A percentile compares a stretch with the other conserved stretches of the same genome.
Evolutionary conservation across 1,140 invertebrate species (phyloP).

Genomic region (Lordiphosa stackelbergi): DNA sequence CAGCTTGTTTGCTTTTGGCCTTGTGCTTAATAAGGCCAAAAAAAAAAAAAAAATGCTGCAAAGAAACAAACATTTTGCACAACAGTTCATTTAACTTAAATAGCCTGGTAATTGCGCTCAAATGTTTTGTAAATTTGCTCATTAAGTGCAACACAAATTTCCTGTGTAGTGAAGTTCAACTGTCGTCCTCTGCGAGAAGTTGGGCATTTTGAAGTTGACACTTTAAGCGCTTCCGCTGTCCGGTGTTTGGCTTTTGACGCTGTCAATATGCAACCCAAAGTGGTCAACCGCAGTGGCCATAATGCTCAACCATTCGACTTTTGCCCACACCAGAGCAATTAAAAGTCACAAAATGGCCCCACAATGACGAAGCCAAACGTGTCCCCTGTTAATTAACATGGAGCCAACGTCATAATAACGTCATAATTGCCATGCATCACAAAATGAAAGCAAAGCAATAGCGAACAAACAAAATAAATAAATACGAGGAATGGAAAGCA

Average conservation of each 20-base stretch:
- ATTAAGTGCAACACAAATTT: slow-evolving; percentile 37
- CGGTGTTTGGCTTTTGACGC: slow-evolving; percentile 7
- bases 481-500: not conserved
- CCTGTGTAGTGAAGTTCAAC: slow-evolving; percentile 11
- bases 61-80: slow-evolving; percentile 31
- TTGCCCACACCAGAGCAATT: slow-evolving; percentile 27
- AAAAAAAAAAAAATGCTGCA: slow-evolving; percentile 1
- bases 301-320: slow-evolving; percentile 6
- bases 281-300: slow-evolving; percentile 18
- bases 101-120: slow-evolving; percentile 57
- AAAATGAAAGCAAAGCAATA: slow-evolving; percentile 8
- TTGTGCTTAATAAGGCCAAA: not conserved
- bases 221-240: slow-evolving; percentile 34
- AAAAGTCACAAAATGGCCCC: slow-evolving; percentile 36
- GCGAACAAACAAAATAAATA: not conserved
- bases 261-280: slow-evolving; percentile 30
- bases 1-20: too few species aligned
- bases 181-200: slow-evolving; percentile 22
- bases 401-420: slow-evolving; percentile 55
- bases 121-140: slow-evolving; percentile 62
- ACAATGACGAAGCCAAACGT: slow-evolving; percentile 8
- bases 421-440: slow-evolving; percentile 55
- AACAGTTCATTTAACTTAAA: slow-evolving; percentile 71
- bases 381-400: slow-evolving; percentile 49
- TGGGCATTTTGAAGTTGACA: slow-evolving; percentile 39